A percentile compares a stretch with the other conserved stretches of the same genome.
Conservation (phyloP, 2,888 invertebrate genomes). For the Aspidiotus destructor region DNA sequence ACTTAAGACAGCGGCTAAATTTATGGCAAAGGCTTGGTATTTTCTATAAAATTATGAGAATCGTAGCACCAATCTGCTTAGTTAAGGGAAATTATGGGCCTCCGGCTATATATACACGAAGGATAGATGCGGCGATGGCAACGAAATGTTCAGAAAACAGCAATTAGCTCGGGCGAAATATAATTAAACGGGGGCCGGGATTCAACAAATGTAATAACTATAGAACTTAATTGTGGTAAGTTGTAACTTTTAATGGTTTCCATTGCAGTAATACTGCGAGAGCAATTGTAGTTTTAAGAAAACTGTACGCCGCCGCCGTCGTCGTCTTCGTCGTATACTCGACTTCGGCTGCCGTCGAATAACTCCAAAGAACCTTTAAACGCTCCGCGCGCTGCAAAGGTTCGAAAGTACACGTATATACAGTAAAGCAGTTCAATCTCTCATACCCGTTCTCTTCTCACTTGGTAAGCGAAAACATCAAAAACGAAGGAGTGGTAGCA, state of each 20-base stretch:
- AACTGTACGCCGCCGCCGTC: constrained; percentile 12
- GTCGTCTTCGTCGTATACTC: constrained; percentile 3
- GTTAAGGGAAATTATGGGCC: constrained; percentile 27
- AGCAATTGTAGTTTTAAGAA: constrained; percentile 31
- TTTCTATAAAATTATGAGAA: constrained; percentile 4
- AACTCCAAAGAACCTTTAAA: background rate
- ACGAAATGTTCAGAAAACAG: constrained; percentile 31
- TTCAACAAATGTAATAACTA: constrained; percentile 32
- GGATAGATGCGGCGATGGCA: constrained; percentile 6
- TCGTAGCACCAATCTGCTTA: constrained; percentile 26
- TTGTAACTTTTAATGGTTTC: constrained; percentile 33
- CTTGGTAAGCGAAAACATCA: too few species aligned
- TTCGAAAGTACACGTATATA: background rate
- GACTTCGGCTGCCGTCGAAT: constrained; percentile 5
- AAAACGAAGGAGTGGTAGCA: too few species aligned
- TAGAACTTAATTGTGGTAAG: constrained; percentile 33
- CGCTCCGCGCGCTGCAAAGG: background rate
- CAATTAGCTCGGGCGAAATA: constrained; percentile 30
- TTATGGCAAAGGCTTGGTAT: background rate
- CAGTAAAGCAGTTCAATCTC: too few species aligned
- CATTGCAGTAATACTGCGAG: constrained; percentile 31
- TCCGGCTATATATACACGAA: background rate
- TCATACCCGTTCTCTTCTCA: too few species aligned
- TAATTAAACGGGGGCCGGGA: constrained; percentile 29
- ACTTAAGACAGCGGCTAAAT: constrained; percentile 1